Percentiles rank a stretch among this genome's conserved stretches.
phyloP scores from a whole-genome alignment of 2,113 vertebrate genomes.

The Mustelus asterias region DNA sequence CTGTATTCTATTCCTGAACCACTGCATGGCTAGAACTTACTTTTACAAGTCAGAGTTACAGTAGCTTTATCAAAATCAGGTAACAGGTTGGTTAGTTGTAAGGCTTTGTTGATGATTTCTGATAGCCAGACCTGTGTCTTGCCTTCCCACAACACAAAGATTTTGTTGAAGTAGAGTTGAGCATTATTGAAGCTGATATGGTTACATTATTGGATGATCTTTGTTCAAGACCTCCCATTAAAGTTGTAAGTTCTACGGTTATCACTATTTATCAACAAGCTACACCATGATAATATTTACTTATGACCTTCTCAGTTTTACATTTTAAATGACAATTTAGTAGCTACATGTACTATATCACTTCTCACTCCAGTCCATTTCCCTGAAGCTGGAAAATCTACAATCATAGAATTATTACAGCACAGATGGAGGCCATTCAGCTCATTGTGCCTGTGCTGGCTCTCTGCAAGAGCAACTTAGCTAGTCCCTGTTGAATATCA shows the following conservation, averaged over 20 bases:
- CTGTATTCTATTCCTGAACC: neutral
- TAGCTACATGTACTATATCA: neutral
- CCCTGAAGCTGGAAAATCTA: neutral
- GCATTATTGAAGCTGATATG: neutral
- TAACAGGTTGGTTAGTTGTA: too few species aligned
- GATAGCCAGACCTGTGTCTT: neutral
- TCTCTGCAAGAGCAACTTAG: too few species aligned
- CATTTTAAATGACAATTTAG: neutral
- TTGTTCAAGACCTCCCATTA: neutral
- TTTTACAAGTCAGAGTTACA: neutral
- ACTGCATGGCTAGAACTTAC: neutral
- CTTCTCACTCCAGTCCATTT: neutral
- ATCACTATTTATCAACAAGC: neutral
- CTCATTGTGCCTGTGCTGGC: too few species aligned
- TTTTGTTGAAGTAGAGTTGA: neutral
- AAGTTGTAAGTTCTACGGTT: neutral
- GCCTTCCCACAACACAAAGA: neutral
- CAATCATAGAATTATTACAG: too few species aligned
- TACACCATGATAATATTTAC: neutral
- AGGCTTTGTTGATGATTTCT: neutral
- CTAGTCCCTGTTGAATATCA: too few species aligned
- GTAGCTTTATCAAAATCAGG: neutral
- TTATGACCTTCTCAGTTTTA: neutral
- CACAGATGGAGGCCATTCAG: too few species aligned
- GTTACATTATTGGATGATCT: neutral